Base-by-base conservation (phyloP, 2,888 invertebrate genomes). In the Tridacna gigas region DNA sequence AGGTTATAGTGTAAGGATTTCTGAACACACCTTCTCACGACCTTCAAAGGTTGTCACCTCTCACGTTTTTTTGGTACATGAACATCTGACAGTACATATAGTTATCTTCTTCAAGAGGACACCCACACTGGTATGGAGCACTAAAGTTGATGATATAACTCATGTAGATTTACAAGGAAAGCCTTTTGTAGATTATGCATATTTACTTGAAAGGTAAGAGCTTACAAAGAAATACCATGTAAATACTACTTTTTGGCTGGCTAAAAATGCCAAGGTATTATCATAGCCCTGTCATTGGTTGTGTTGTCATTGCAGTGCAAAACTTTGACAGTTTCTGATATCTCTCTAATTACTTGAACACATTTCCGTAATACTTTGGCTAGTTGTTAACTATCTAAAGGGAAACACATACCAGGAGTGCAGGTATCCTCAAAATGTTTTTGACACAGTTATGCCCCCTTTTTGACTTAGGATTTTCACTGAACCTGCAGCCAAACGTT, bases 131-230 rank as follows among this genome's bases (percentile, higher is more conserved):
- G 18, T 75, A 13, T 75, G 75, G 75, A 48, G 37, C 61, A 65
- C 47, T 47, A 9, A 12, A 13, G 75, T 75, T 12, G 18, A 11
- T 45, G 22, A 47, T 12, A 22, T 4, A 28, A 63, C 26, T 22
- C 47, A 45, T 45, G 22, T 15, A 25, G 47, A 65, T 12, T n/a
- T 75, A 28, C 13, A 26, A 26, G 28, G 26, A 51, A 45, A 51
- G n/a, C 66, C 66, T 0, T 77, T 77, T 51, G 37, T 77, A 47
- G 26, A 48, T 20, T 47, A 26, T 66, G 45, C 66, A 22, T 51
- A 48, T 28, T 66, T 77, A n/a, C 63, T 77, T 28, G 26, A 77
- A 47, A 77, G 77, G 77, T 77, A 67, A 22, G 25, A 73, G 9
- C n/a, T 73, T 37, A 37, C 7, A 37, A 37, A 37, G 3, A 37